Evolutionary conservation across 2,113 vertebrate species (phyloP).

Genomic region (Tonatia bakeri): DNA sequence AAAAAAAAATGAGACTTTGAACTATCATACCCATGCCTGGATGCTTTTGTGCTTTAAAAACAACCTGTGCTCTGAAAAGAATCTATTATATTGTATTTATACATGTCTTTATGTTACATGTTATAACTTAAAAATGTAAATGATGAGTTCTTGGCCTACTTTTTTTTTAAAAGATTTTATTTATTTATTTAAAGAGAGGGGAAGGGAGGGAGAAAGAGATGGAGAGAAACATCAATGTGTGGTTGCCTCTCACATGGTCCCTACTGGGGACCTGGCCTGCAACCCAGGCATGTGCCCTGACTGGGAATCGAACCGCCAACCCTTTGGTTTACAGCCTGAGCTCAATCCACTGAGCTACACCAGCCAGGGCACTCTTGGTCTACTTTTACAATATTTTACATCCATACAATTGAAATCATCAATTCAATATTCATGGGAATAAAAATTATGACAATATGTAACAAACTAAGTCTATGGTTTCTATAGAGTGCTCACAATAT

Average conservation of each 20-base stretch:
- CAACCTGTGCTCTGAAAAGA: conserved; percentile 13
- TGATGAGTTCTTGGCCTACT: not conserved
- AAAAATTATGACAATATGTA: not conserved
- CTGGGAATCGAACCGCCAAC: too few species aligned
- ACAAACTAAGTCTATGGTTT: not conserved
- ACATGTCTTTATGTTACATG: not conserved
- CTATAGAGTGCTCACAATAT: not conserved
- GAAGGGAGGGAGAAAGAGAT: too few species aligned
- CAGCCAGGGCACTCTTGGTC: not conserved
- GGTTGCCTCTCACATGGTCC: too few species aligned
- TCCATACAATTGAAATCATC: not conserved
- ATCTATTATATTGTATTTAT: not conserved
- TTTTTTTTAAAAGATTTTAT: too few species aligned
- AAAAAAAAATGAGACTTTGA: not conserved
- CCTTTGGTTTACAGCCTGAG: too few species aligned
- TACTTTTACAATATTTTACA: not conserved
- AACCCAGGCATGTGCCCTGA: too few species aligned
- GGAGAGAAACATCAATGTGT: too few species aligned
- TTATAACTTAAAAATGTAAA: not conserved
- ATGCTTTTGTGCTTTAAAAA: not conserved
- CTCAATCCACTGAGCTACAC: too few species aligned
- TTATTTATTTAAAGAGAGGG: too few species aligned
- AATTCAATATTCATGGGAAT: not conserved
- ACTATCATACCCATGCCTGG: not conserved
- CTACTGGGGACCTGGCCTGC: too few species aligned